Base-by-base conservation (phyloP, 1,140 invertebrate genomes). In the Bilobella aurantiaca region DNA sequence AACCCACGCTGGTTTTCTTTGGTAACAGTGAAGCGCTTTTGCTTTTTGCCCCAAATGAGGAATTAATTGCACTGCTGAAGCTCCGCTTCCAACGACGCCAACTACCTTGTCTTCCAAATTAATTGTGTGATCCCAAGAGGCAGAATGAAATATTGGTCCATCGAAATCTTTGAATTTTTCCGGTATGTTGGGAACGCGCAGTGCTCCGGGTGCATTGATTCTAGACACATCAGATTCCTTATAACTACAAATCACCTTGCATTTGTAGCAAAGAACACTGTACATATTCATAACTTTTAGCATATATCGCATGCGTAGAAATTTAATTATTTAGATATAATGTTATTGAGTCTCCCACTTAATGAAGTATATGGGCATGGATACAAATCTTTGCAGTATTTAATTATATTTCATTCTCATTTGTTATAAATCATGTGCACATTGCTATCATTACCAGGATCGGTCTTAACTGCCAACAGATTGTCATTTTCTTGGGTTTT, bases 11-110 rank as follows among this genome's bases (percentile, higher is more conserved):
- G 69, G 58, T 14, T 59, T 34, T 53, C 69, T 53, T 61, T 67
- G 65, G 49, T 63, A 70, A 1, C 30, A 34, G 25, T 64, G 29
- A 8, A 70, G 62, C 3, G 46, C 31, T 37, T 65, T 65, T 8
- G 67, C 69, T 46, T 65, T 63, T 5, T 28, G 23, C 2, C 32
- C 69, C 47, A 70, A 65, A 2, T 28, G 23, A 23, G 62, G 66
- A 53, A 70, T 67, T 1, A 70, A 32, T 61, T 70, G 69, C 14
- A 67, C 31, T 34, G 63, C 66, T 59, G 37, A 61, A 12, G 69
- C 59, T 27, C 66, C 65, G 29, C 47, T 49, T 3, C 69, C 69
- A 3, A 70, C 47, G 8, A 70, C 60, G 18, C 53, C 69, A 2
- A 70, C 69, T 3, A 27, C 59, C 31, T 62, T 65, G 23, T 58